Conservation (phyloP, 2,113 vertebrate species). For the Leucosticte australis region DNA sequence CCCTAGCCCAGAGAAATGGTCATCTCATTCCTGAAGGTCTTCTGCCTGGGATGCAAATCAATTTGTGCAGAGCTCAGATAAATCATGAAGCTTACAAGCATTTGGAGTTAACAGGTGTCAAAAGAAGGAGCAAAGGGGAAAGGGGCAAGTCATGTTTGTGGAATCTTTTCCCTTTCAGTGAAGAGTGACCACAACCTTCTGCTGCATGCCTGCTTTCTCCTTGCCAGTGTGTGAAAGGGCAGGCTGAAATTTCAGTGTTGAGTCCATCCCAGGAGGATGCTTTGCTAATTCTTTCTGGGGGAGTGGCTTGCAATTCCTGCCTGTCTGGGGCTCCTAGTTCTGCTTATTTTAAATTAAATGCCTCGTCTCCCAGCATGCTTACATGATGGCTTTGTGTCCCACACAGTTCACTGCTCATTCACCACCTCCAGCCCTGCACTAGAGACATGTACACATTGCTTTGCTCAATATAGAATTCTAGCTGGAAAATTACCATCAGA, state of each 20-base stretch:
- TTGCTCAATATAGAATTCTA: constrained; percentile 1
- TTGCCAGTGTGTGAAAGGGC: background rate
- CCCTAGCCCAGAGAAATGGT: background rate
- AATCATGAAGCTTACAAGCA: background rate
- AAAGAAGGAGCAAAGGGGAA: background rate
- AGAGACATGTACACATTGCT: background rate
- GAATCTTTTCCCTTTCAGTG: background rate
- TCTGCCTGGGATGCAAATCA: background rate
- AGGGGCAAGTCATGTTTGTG: background rate
- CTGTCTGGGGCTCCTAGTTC: background rate
- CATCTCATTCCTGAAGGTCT: background rate
- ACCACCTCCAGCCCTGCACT: background rate
- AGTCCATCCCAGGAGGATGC: background rate
- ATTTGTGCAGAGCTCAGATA: background rate
- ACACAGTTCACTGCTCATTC: background rate
- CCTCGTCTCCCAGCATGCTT: background rate
- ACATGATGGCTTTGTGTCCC: background rate
- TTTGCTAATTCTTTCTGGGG: background rate
- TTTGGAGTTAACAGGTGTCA: background rate
- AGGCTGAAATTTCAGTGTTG: background rate
- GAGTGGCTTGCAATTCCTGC: background rate
- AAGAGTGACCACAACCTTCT: background rate
- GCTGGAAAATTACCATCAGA: background rate
- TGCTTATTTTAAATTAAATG: constrained; percentile 22
- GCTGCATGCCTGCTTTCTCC: background rate